Percentiles rank a stretch among this genome's conserved stretches.
phyloP scores from a whole-genome alignment of 2,888 invertebrate genomes.

The Gymnosoma rotundatum region DNA sequence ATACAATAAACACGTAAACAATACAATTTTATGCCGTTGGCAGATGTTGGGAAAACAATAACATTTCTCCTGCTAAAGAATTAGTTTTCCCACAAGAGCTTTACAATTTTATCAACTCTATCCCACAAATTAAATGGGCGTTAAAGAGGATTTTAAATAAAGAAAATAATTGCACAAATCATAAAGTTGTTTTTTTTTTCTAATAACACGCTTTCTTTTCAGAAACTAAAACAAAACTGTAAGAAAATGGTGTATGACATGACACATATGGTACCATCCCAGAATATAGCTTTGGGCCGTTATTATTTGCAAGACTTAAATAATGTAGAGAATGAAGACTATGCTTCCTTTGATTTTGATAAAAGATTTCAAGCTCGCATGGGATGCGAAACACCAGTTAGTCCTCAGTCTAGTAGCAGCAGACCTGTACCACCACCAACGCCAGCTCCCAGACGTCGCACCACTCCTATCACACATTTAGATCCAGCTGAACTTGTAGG shows the following conservation, averaged over 20 bases:
- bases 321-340: conserved; percentile 76
- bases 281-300: conserved; percentile 81
- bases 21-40: conserved; percentile 72
- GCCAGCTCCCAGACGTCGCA: conserved; percentile 80
- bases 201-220: conserved; percentile 35
- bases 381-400: conserved; percentile 80
- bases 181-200: conserved; percentile 3
- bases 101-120: conserved; percentile 46
- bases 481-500: conserved; percentile 82
- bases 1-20: conserved; percentile 73
- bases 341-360: conserved; percentile 77
- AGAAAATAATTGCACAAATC: background rate
- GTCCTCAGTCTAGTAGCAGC: conserved; percentile 49
- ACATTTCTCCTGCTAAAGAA: background rate
- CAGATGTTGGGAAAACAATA: conserved; percentile 63
- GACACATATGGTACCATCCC: conserved; percentile 80
- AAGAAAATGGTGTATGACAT: conserved; percentile 81
- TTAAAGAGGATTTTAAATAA: conserved; percentile 36
- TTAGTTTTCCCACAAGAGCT: conserved; percentile 41
- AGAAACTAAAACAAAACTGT: conserved; percentile 52
- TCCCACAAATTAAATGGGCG: conserved; percentile 71
- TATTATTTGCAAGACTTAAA: conserved; percentile 78
- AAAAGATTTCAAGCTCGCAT: conserved; percentile 80
- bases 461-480: conserved; percentile 80
- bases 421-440: conserved; percentile 77